Conservation (phyloP, 2,888 invertebrate genomes). For the Eilema sororculum region DNA sequence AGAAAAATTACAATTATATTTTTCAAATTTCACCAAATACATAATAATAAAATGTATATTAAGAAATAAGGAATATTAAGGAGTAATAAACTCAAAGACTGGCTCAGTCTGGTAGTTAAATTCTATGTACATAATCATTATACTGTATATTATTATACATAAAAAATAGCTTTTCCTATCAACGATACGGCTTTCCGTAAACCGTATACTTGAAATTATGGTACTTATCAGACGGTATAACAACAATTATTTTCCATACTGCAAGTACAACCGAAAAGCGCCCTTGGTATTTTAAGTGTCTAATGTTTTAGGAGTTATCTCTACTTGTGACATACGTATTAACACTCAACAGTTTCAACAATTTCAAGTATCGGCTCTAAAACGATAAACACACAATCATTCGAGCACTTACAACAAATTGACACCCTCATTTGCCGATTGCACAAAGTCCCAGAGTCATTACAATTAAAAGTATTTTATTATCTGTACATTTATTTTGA, state of each 20-base stretch:
- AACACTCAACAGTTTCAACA: conserved; percentile 15
- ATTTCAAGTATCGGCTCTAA: conserved; percentile 41
- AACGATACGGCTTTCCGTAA: conserved; percentile 35
- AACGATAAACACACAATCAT: conserved; percentile 32
- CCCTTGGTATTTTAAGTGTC: not conserved
- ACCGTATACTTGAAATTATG: conserved; percentile 53
- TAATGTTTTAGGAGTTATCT: not conserved
- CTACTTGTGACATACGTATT: not conserved
- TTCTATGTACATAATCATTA: conserved; percentile 44
- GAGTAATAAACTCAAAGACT: conserved; percentile 54
- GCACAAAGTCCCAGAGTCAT: conserved; percentile 55
- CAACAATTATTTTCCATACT: not conserved
- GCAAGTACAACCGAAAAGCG: not conserved
- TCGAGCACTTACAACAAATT: conserved; percentile 62
- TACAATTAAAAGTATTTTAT: conserved; percentile 40
- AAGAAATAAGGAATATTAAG: conserved; percentile 25
- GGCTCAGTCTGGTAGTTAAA: conserved; percentile 56
- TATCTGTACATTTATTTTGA: conserved; percentile 55
- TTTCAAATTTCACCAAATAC: conserved; percentile 37
- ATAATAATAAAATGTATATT: conserved; percentile 23
- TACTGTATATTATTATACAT: conserved; percentile 45
- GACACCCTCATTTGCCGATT: conserved; percentile 70
- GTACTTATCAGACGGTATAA: not conserved
- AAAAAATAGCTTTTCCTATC: conserved; percentile 46
- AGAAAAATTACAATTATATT: conserved; percentile 26